Conservation (phyloP, 2,797 vertebrate genomes). For the Pseudomugil gertrudae region DNA sequence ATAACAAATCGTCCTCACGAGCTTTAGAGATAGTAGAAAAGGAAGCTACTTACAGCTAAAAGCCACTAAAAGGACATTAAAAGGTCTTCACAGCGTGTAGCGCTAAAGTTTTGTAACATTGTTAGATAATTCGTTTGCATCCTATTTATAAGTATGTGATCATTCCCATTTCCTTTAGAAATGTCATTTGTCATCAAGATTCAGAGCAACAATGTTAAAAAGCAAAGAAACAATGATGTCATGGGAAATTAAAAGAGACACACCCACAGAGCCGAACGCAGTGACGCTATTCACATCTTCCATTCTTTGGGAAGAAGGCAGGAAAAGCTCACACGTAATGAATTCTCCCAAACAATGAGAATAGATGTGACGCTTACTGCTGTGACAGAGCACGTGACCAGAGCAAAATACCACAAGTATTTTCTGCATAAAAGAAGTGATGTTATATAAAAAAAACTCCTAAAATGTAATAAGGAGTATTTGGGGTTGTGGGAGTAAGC, state of each 20-base stretch:
- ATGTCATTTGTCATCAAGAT: constrained; percentile 44
- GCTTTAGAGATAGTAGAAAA: background rate
- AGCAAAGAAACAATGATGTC: constrained; percentile 53
- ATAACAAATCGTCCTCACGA: background rate
- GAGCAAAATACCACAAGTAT: background rate
- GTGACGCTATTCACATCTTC: constrained; percentile 17
- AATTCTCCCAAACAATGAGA: constrained; percentile 27
- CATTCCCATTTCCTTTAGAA: constrained; percentile 25
- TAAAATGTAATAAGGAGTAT: background rate
- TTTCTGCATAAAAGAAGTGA: background rate
- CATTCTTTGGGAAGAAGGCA: constrained; percentile 27
- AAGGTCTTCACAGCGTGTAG: background rate
- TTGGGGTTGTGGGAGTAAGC: background rate
- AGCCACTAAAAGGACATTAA: background rate
- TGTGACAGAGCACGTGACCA: constrained; percentile 23
- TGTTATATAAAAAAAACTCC: background rate
- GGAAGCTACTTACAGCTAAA: too few species aligned
- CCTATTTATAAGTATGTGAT: constrained; percentile 25
- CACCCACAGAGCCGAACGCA: constrained; percentile 32
- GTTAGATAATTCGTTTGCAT: constrained; percentile 3
- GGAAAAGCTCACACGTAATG: constrained; percentile 30
- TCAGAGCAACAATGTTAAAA: constrained; percentile 18
- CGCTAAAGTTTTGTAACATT: background rate
- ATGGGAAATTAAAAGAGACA: constrained; percentile 47
- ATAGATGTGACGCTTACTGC: constrained; percentile 17